Evolutionary conservation across 2,113 vertebrate species (phyloP).

Genomic region (Prionailurus viverrinus): DNA sequence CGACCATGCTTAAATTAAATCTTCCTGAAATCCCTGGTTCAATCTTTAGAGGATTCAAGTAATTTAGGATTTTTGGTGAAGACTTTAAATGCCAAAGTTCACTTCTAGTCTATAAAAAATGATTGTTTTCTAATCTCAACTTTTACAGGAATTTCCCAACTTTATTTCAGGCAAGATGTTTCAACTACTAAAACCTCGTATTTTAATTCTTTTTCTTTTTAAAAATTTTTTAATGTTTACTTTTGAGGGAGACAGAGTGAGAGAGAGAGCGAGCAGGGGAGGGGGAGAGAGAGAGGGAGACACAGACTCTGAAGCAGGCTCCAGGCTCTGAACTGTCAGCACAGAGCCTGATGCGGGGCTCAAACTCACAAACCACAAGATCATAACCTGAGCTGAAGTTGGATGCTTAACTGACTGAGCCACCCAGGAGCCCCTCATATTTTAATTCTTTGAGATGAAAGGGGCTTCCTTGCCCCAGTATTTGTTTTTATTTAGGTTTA

Average conservation of each 20-base stretch:
- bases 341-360: no score
- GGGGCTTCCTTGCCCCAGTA: not conserved
- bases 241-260: no score
- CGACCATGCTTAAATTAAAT: conserved; percentile 48
- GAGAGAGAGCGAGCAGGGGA: no score
- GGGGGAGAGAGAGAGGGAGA: no score
- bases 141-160: conserved; percentile 27
- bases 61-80: conserved; percentile 3
- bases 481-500: conserved; percentile 58
- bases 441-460: conserved; percentile 49
- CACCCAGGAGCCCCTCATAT: no score
- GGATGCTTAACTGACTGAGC: no score
- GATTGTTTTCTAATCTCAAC: not conserved
- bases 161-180: not conserved
- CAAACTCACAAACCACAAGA: no score
- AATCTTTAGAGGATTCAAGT: conserved; percentile 39
- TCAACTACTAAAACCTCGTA: not conserved
- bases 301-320: no score
- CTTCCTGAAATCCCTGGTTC: conserved; percentile 45
- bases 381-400: no score
- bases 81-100: conserved; percentile 41
- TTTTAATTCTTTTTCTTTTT: conserved; percentile 23
- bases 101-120: not conserved
- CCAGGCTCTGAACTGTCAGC: no score
- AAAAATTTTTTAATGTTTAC: no score